Evolutionary conservation across 1,140 invertebrate species (phyloP), one percentile per base, ranked within the genome.

Genomic region (Vanessa atalanta): DNA sequence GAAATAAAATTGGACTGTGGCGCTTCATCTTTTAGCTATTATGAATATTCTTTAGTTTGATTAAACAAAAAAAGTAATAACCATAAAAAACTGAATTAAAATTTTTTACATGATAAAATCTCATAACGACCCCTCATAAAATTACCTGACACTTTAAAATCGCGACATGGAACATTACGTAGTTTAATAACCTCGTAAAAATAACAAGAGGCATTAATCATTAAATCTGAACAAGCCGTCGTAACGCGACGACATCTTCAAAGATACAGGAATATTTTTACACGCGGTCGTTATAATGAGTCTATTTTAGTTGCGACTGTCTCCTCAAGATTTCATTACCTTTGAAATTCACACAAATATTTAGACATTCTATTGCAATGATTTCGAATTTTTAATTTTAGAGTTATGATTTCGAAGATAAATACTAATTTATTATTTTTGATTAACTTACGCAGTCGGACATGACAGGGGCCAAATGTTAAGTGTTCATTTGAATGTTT

Each of bases 251-350:
- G 82, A 85, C 83, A 83, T 82, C 78, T 85, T 83, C 80, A 78
- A 82, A 85, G 83, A 86, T 80, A 82, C 78, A 65, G 73, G 81
- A 87, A 86, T 90, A 91, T 88, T 90, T 90, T 91, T 85, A 86
- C 79, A 75, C 79, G 75, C 81, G 80, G 65, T 72, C 69, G 78
- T 75, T 78, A 85, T 80, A 83, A 86, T 82, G 81, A 84, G 65
- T 80, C 76, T 90, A 88, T 90, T 87, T 91, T 71, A 31, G 87
- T 43, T 87, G 64, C 57, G 65, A 66, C 69, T 71, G 73, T 76
- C 75, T 67, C 70, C 75, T 67, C 70, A 73, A 66, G 72, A 79
- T 74, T 74, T 65, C 67, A 60, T 73, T 75, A 73, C 67, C 73
- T 70, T 67, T 65, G 63, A 74, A 79, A 75, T 65, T 55, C 65